A percentile compares a stretch with the other conserved stretches of the same genome.
Conservation (phyloP, 2,888 invertebrate species). For the Pterobdella sp. region DNA sequence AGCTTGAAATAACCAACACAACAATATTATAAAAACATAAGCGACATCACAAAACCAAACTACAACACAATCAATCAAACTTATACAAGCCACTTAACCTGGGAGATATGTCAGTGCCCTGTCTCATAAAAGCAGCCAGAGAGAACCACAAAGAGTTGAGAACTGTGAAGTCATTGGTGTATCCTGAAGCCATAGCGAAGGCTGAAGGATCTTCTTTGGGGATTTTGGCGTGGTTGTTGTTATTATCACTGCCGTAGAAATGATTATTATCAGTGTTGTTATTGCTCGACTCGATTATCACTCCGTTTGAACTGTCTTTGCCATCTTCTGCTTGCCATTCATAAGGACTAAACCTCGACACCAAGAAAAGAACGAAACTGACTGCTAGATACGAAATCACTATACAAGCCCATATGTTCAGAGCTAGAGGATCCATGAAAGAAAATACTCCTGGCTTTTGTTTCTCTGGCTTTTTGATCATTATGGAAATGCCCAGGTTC, state of each 20-base stretch:
- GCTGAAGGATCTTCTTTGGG: conserved; percentile 35
- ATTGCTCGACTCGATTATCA: background rate
- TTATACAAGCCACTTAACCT: too few relatives aligned
- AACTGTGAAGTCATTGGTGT: conserved; percentile 58
- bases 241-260: background rate
- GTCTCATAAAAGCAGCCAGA: conserved; percentile 91
- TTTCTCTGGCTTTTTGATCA: conserved; percentile 87
- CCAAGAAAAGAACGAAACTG: conserved; percentile 90
- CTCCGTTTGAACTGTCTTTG: conserved; percentile 20
- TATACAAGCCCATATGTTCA: conserved; percentile 87
- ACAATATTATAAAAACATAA: too few relatives aligned
- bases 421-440: conserved; percentile 89
- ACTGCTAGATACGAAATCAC: conserved; percentile 86
- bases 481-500: conserved; percentile 87
- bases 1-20: too few relatives aligned
- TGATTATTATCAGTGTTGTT: background rate
- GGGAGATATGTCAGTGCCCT: conserved; percentile 89
- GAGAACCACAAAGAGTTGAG: conserved; percentile 93
- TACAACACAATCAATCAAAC: too few relatives aligned
- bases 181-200: conserved; percentile 7
- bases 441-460: conserved; percentile 91
- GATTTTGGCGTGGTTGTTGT: background rate
- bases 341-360: conserved; percentile 90
- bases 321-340: conserved; percentile 68
- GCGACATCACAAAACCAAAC: too few relatives aligned